Base-by-base conservation (phyloP, 2,113 vertebrate species). In the Hippocampus barbouri region DNA sequence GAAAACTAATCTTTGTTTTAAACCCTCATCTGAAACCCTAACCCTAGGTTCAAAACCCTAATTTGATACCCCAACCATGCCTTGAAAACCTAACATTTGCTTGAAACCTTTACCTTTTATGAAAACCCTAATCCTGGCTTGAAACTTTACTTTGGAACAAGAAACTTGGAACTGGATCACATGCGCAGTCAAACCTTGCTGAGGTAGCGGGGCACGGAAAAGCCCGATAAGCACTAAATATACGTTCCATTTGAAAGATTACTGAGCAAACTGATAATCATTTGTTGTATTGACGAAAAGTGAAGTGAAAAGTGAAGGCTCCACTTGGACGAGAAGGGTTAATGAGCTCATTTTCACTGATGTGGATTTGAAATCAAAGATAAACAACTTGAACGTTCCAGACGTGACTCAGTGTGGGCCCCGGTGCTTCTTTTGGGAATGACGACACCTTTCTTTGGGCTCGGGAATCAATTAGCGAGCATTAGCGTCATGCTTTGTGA, bases 251-350 rank as follows among this genome's bases (percentile, higher is more conserved):
- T 53, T 21, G 51, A 21, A 9, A 53, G 51, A 53, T n/a, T n/a
- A 53, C n/a, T 3, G 8, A n/a, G 2, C 51, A 53, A n/a, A 53
- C 2, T 51, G 51, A 53, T n/a, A 9, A 21, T 21, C 51, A 53
- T 53, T 51, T 51, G 51, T 9, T 12, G 51, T 21, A 53, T 9
- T 53, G 7, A 21, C 18, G 6, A 21, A 21, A 53, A 53, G 51
- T 21, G 20, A 53, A 21, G 18, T 25, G 25, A 25, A 25, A 25
- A 25, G 25, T 25, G 2, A 53, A 53, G 51, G 20, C 51, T n/a
- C 20, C 7, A 9, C 20, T 53, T 78, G 51, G 80, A 86, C 73
- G 77, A n/a, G 27, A 23, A 15, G 65, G 66, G 61, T 23, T 72
- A 68, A 67, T 1, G 40, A 68, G 34, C 27, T 43, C 15, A n/a